Percentiles rank a stretch among this genome's conserved stretches.
phyloP scores from a whole-genome alignment of 2,113 vertebrate genomes.

The Centropristis striata region DNA sequence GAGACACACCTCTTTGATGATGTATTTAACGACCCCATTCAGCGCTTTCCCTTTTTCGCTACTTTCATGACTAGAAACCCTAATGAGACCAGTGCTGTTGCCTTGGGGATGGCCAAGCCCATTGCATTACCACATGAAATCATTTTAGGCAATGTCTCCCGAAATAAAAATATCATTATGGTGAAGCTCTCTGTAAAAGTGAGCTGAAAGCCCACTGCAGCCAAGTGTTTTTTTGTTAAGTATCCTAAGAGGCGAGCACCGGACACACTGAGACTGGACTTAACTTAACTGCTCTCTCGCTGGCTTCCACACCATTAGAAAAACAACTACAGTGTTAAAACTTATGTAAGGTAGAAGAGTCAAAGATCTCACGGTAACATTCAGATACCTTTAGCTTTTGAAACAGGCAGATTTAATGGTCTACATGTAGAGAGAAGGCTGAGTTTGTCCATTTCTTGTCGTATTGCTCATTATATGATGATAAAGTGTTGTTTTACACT shows the following conservation, averaged over 20 bases:
- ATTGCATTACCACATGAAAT: conserved; percentile 75
- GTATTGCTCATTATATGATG: neutral
- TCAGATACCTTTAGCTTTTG: neutral
- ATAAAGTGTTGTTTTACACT: too few relatives aligned
- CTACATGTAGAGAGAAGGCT: neutral
- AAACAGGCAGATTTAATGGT: neutral
- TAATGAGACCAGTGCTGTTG: conserved; percentile 76
- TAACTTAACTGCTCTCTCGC: neutral
- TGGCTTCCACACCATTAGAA: too few relatives aligned
- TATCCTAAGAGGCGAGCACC: conserved; percentile 5
- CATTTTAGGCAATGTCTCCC: conserved; percentile 65
- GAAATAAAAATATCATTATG: conserved; percentile 71
- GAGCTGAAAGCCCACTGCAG: conserved; percentile 23
- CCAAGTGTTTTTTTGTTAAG: conserved; percentile 13
- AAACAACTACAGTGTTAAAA: neutral
- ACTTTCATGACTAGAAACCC: conserved; percentile 73
- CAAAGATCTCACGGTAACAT: neutral
- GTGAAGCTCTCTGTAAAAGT: conserved; percentile 43
- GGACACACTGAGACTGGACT: neutral
- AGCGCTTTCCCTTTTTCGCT: conserved; percentile 57
- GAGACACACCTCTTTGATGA: conserved; percentile 79
- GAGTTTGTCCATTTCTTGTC: neutral
- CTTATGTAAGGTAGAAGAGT: neutral
- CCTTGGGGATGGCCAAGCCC: conserved; percentile 65
- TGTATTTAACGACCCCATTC: conserved; percentile 74